Conservation (phyloP, 2,888 invertebrate species). For the Trachelus stipa region DNA sequence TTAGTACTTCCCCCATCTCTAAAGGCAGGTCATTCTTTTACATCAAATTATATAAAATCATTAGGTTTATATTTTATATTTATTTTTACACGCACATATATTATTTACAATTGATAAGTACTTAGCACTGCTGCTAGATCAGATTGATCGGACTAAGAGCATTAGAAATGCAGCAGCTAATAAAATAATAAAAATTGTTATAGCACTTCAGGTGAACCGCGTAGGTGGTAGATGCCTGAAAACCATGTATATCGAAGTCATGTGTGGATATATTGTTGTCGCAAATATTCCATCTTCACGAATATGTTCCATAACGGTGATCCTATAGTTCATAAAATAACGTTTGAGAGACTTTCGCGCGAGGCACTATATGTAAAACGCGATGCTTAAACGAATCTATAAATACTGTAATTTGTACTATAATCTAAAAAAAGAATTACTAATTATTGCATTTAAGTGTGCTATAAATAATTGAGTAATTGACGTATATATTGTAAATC, state of each 20-base stretch:
- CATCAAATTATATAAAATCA: not conserved
- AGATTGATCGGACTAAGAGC: not conserved
- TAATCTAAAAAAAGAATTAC: constrained; percentile 8
- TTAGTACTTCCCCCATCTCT: not conserved
- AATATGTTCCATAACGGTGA: not conserved
- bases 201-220: not conserved
- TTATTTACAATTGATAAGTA: constrained; percentile 10
- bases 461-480: not conserved
- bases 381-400: constrained; percentile 12
- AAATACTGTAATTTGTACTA: constrained; percentile 10
- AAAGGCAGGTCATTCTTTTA: not conserved
- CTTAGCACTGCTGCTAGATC: not conserved
- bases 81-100: not conserved
- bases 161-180: not conserved
- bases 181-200: not conserved
- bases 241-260: not conserved
- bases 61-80: not conserved
- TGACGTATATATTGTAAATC: not conserved
- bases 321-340: not conserved
- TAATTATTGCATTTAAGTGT: not conserved
- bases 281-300: not conserved
- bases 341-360: not conserved
- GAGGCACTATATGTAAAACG: not conserved
- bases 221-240: not conserved
- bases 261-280: not conserved